Evolutionary conservation across 2,888 invertebrate genomes (phyloP), one percentile per base, ranked within the genome.

Genomic region (Timandra comae): DNA sequence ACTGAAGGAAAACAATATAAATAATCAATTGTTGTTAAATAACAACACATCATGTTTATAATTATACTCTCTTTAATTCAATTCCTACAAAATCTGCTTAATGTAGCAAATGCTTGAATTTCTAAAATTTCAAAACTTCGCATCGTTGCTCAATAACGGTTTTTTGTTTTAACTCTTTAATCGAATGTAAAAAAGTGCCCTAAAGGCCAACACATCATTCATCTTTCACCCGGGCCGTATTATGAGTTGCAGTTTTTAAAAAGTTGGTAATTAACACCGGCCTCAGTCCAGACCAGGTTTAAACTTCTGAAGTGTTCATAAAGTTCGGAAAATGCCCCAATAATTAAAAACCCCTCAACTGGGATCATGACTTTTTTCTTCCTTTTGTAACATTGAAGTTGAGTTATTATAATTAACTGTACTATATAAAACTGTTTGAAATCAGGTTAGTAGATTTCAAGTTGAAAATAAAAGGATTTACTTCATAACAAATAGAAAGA

Each of bases 181-280:
- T 68, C 69, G 48, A 24, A 38, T 35, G 33, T 44, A 54, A 59
- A 62, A 63, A 51, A 43, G 41, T 38, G 47, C 43, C 44, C 43
- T 41, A 32, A 65, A 70, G 60, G 62, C 65, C 65, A 70, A 75
- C 75, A 79, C 81, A 76, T 84, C 82, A 85, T 84, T 82, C 80
- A 84, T 84, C 75, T 77, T 75, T 73, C 73, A 63, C 56, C 72
- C 64, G 53, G 59, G 63, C 79, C 11, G 84, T 74, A 82, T 82
- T 81, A 82, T 85, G 81, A 85, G 75, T 80, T 82, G 82, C 82
- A 80, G 70, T 84, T 81, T 81, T 75, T 52, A 65, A 78, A n/a
- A 84, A 85, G 79, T 82, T 85, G 59, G 66, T 85, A 84, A 85
- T 85, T 84, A 84, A 82, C 84, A 80, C 67, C 60, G 58, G 61